phyloP scores from a whole-genome alignment of 2,888 invertebrate species.

The Oscheius myriophilus region DNA sequence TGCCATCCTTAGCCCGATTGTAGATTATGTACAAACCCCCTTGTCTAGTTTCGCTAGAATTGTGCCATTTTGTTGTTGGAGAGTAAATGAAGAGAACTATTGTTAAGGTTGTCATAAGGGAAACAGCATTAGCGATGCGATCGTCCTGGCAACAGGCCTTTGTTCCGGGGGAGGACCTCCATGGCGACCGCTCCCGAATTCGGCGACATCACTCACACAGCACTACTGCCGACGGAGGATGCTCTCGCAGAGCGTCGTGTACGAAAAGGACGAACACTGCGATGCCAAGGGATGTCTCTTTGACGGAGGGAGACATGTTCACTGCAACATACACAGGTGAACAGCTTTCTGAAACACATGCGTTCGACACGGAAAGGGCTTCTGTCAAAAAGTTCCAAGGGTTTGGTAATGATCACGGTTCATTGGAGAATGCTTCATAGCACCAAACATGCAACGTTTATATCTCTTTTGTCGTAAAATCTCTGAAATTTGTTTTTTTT shows the following conservation, averaged over 20 bases:
- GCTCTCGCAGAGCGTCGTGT: neutral
- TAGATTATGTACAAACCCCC: no score
- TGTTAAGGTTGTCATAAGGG: no score
- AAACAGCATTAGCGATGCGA: neutral
- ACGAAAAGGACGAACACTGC: slow-evolving; percentile 22
- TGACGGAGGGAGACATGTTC: slow-evolving; percentile 34
- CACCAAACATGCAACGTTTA: no score
- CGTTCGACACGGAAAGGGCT: no score
- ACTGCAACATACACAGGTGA: slow-evolving; percentile 39
- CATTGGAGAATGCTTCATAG: no score
- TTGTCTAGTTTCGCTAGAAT: no score
- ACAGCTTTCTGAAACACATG: neutral
- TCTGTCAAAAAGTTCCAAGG: neutral
- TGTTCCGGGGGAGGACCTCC: slow-evolving; percentile 12
- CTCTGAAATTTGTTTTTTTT: neutral
- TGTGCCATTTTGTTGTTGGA: no score
- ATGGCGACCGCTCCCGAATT: slow-evolving; percentile 20
- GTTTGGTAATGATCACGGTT: no score
- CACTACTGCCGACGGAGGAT: neutral
- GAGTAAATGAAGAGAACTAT: no score
- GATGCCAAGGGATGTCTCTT: slow-evolving; percentile 31
- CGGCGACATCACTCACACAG: neutral
- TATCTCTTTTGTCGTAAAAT: no score
- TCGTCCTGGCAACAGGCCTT: slow-evolving; percentile 21
- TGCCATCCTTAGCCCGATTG: no score